phyloP scores from a whole-genome alignment of 2,113 vertebrate species.

The Lampris incognitus region DNA sequence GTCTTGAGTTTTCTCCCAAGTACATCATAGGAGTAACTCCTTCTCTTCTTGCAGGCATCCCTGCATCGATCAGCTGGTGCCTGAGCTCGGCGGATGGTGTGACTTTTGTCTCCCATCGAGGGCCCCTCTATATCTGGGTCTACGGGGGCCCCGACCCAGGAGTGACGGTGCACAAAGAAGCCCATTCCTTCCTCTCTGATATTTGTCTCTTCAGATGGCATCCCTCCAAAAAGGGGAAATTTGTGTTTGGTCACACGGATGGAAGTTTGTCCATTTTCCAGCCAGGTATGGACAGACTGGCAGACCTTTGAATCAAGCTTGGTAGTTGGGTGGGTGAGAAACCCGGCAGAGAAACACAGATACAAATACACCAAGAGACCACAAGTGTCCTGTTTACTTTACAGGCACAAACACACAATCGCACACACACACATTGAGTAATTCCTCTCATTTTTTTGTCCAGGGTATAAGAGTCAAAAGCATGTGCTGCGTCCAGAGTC shows the following conservation, averaged over 20 bases:
- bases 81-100: conserved; percentile 88
- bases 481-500: conserved; percentile 93
- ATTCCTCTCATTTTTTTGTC: conserved; percentile 33
- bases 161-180: conserved; percentile 91
- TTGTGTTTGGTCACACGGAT: conserved; percentile 94
- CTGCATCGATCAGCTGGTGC: conserved; percentile 93
- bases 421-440: neutral
- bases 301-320: no score
- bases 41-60: conserved; percentile 83
- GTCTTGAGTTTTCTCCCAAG: neutral
- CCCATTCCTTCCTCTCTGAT: conserved; percentile 95
- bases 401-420: neutral
- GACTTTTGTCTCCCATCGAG: conserved; percentile 92
- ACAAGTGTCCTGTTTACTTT: neutral
- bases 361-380: no score
- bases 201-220: conserved; percentile 96
- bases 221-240: conserved; percentile 90
- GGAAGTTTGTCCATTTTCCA: conserved; percentile 96
- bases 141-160: conserved; percentile 86
- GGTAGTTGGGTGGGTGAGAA: no score
- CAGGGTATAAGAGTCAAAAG: conserved; percentile 93
- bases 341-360: neutral
- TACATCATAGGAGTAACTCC: neutral
- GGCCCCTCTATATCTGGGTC: conserved; percentile 93
- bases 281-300: conserved; percentile 81